Evolutionary conservation across 2,797 vertebrate genomes (phyloP).

Genomic region (Coregonus suidteri): DNA sequence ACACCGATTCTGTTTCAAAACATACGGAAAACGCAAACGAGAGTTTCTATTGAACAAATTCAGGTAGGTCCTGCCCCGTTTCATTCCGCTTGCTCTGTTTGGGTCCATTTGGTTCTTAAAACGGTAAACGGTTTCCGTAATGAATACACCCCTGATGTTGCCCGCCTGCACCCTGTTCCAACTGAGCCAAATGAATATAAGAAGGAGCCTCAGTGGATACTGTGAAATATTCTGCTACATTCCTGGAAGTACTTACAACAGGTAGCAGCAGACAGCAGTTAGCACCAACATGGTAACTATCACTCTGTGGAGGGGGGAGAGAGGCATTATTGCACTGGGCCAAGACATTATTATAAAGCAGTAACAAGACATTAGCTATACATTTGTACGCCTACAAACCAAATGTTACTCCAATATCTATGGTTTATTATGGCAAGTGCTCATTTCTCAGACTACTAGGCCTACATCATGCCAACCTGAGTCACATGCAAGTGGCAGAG

Average conservation of each 20-base stretch:
- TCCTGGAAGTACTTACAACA: slow-evolving; percentile 89
- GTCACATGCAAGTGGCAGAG: slow-evolving; percentile 6
- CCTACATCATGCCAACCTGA: not conserved
- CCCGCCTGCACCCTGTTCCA: not conserved
- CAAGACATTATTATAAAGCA: not conserved
- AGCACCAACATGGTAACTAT: slow-evolving; percentile 96
- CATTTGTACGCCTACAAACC: not conserved
- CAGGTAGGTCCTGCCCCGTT: too few species aligned
- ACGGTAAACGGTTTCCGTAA: too few species aligned
- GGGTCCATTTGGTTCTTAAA: too few species aligned
- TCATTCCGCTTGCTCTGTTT: too few species aligned
- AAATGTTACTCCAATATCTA: not conserved
- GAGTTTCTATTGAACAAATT: too few species aligned
- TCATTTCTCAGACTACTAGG: too few species aligned
- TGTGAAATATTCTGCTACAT: not conserved
- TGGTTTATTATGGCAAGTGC: not conserved
- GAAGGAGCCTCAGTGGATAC: not conserved
- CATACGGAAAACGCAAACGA: too few species aligned
- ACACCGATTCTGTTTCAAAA: too few species aligned
- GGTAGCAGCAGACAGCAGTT: slow-evolving; percentile 94
- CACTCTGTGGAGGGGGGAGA: slow-evolving; percentile 76
- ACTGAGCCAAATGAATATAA: not conserved
- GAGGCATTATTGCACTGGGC: not conserved
- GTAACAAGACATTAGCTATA: not conserved
- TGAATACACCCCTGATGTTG: too few species aligned